phyloP scores from a whole-genome alignment of 2,888 invertebrate genomes.

The Cerceris rybyensis region DNA sequence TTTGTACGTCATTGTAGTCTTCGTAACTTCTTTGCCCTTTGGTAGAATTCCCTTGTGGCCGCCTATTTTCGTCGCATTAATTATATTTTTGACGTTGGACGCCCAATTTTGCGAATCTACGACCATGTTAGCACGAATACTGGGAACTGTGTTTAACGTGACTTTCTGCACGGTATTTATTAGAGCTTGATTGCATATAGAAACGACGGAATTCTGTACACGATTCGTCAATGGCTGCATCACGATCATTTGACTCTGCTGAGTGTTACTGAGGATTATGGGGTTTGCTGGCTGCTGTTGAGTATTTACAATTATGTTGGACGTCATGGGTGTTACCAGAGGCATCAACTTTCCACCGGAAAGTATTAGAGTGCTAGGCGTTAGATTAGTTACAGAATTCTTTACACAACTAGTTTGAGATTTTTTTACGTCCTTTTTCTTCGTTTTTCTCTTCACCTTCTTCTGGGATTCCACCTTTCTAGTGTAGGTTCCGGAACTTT shows the following conservation, averaged over 20 bases:
- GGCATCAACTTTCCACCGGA: conserved; percentile 79
- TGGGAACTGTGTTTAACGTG: conserved; percentile 74
- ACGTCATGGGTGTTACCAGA: conserved; percentile 76
- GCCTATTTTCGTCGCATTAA: conserved; percentile 78
- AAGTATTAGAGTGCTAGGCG: conserved; percentile 76
- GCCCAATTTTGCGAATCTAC: conserved; percentile 78
- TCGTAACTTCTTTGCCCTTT: conserved; percentile 78
- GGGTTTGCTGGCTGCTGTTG: conserved; percentile 73
- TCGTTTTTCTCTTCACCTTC: conserved; percentile 71
- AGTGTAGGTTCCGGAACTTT: conserved; percentile 42
- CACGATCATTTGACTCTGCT: conserved; percentile 79
- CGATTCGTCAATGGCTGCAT: conserved; percentile 77
- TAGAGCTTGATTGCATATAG: conserved; percentile 74
- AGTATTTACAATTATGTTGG: conserved; percentile 78
- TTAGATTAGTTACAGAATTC: conserved; percentile 68
- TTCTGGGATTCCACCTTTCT: conserved; percentile 68
- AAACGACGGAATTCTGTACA: conserved; percentile 74
- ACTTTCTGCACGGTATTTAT: conserved; percentile 76
- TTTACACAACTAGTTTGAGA: conserved; percentile 41
- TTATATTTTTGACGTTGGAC: conserved; percentile 78
- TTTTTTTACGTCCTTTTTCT: conserved; percentile 60
- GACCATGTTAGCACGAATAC: conserved; percentile 72
- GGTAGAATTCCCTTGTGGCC: conserved; percentile 79
- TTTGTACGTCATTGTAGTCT: conserved; percentile 80
- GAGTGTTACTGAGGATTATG: conserved; percentile 77